A percentile compares a stretch with the other conserved stretches of the same genome.
Evolutionary conservation across 2,888 invertebrate species (phyloP).

Genomic region (Macaria notata): DNA sequence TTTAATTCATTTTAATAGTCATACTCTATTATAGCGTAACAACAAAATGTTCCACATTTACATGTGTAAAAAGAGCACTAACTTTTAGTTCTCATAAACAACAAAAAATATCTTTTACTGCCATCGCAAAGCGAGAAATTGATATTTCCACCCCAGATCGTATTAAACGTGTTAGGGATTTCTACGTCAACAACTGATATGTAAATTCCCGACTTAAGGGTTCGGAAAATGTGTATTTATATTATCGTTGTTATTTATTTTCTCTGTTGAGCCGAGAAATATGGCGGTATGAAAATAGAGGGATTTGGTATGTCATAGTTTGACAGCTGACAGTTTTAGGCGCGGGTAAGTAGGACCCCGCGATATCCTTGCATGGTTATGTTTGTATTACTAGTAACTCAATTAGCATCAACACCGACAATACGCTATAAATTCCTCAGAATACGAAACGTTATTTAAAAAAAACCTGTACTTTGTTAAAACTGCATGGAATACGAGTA

Average conservation of each 20-base stretch:
- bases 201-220: slow-evolving; percentile 73
- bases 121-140: slow-evolving; percentile 25
- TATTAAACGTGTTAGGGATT: slow-evolving; percentile 67
- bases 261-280: slow-evolving; percentile 75
- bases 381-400: neutral
- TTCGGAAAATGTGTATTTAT: slow-evolving; percentile 73
- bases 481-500: too few relatives aligned
- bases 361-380: slow-evolving; percentile 39
- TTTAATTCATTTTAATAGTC: too few relatives aligned
- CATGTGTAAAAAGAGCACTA: too few relatives aligned
- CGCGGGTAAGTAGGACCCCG: slow-evolving; percentile 39
- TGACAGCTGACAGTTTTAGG: slow-evolving; percentile 80
- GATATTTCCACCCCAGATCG: slow-evolving; percentile 53
- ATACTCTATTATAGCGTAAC: too few relatives aligned
- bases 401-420: too few relatives aligned
- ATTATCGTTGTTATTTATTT: slow-evolving; percentile 79
- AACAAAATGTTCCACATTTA: too few relatives aligned
- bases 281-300: slow-evolving; percentile 75
- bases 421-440: too few relatives aligned
- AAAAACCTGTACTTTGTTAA: too few relatives aligned
- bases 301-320: slow-evolving; percentile 73
- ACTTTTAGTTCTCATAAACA: too few relatives aligned
- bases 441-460: too few relatives aligned
- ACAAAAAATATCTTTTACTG: too few relatives aligned
- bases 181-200: slow-evolving; percentile 75